phyloP scores from a whole-genome alignment of 2,888 invertebrate genomes.

The Spodoptera exigua region DNA sequence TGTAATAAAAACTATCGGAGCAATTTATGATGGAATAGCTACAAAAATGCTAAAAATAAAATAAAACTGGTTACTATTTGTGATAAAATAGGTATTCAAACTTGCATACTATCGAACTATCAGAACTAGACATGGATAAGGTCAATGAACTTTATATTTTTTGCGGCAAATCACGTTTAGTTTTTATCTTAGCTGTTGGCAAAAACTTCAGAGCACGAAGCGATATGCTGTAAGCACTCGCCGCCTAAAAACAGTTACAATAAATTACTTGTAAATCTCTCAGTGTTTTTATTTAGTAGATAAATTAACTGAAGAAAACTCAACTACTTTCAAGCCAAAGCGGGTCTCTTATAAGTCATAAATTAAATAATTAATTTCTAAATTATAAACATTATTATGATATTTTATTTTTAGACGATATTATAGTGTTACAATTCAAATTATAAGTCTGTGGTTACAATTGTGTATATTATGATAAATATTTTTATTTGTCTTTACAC shows the following conservation, averaged over 20 bases:
- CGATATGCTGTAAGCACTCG: constrained; percentile 5
- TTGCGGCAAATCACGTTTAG: constrained; percentile 41
- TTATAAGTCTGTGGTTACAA: too few relatives aligned
- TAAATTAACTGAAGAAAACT: too few relatives aligned
- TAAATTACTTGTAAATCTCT: constrained; percentile 17
- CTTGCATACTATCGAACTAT: constrained; percentile 18
- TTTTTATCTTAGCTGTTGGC: constrained; percentile 30
- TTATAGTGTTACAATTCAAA: too few relatives aligned
- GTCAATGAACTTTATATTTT: constrained; percentile 47
- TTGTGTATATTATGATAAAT: too few relatives aligned
- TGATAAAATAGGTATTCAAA: constrained; percentile 4
- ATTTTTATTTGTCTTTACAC: too few relatives aligned
- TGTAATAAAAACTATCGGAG: too few relatives aligned
- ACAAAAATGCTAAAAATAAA: constrained; percentile 5
- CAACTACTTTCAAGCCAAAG: too few relatives aligned
- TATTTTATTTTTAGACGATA: too few relatives aligned
- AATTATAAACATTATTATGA: too few relatives aligned
- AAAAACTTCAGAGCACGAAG: constrained; percentile 24
- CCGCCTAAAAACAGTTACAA: constrained; percentile 4
- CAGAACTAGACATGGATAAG: constrained; percentile 20
- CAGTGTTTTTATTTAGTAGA: constrained; percentile 13
- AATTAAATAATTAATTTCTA: too few relatives aligned
- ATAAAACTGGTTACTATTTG: constrained; percentile 10
- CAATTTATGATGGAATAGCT: not conserved
- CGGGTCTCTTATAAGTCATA: too few relatives aligned